Percentiles rank a stretch among this genome's conserved stretches.
Evolutionary conservation across 2,888 invertebrate species (phyloP).

Genomic region (Ormyrus labotus): DNA sequence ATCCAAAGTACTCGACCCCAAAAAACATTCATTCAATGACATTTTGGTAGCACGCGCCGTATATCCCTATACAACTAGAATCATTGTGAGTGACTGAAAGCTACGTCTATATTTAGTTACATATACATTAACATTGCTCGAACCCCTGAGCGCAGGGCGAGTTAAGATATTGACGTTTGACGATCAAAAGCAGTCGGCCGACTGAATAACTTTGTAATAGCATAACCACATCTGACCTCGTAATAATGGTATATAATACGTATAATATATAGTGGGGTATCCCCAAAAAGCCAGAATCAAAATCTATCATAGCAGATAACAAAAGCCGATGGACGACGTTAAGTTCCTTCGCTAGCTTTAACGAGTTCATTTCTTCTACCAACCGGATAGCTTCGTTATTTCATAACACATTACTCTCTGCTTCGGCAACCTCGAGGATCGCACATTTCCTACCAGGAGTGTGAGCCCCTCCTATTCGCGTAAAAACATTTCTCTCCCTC

Average conservation of each 20-base stretch:
- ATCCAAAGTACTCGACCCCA: conserved; percentile 1
- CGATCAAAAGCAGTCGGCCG: conserved; percentile 31
- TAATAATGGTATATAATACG: conserved; percentile 10
- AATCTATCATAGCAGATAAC: conserved; percentile 28
- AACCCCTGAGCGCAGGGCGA: background rate
- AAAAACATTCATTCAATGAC: conserved; percentile 18
- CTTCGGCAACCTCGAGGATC: no score
- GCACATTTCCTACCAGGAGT: no score
- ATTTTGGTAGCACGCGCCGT: conserved; percentile 36
- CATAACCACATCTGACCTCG: conserved; percentile 3
- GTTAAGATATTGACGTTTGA: conserved; percentile 40
- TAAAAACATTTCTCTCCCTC: no score
- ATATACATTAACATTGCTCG: conserved; percentile 47
- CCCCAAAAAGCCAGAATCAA: conserved; percentile 11
- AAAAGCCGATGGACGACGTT: conserved; percentile 22
- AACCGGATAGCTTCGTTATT: background rate
- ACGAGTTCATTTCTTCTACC: background rate
- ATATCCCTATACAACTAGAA: conserved; percentile 14
- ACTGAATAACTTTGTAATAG: conserved; percentile 19
- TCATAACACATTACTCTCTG: no score
- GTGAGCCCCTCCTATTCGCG: no score
- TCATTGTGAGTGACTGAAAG: conserved; percentile 27
- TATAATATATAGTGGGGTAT: conserved; percentile 10
- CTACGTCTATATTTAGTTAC: conserved; percentile 15
- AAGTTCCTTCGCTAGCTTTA: conserved; percentile 3